Percentiles rank a stretch among this genome's conserved stretches.
phyloP scores from a whole-genome alignment of 2,797 vertebrate species.

The Diplodus sargus region DNA sequence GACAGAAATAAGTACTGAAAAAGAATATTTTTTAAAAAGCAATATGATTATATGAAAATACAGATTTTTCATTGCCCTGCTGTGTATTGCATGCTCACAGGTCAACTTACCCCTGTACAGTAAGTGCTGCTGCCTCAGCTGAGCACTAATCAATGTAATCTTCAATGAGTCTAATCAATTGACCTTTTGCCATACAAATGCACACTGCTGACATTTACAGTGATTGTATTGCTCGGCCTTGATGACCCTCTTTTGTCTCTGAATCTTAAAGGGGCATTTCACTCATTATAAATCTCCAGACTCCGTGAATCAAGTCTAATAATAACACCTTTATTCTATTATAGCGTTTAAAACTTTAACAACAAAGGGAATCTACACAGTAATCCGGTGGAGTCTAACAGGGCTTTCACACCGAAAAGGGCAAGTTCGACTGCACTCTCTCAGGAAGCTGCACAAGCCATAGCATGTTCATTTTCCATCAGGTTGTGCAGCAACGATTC shows the following conservation, averaged over 20 bases:
- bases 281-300: conserved; percentile 31
- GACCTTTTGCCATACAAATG: conserved; percentile 63
- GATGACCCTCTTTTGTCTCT: conserved; percentile 50
- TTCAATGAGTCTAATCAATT: conserved; percentile 67
- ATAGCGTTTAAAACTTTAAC: background rate
- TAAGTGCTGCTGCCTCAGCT: conserved; percentile 42
- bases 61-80: conserved; percentile 5
- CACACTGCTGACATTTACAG: conserved; percentile 62
- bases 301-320: background rate
- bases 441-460: background rate
- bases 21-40: background rate
- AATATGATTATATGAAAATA: background rate
- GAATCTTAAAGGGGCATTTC: conserved; percentile 43
- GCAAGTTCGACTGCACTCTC: background rate
- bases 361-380: too few species aligned
- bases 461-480: background rate
- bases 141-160: conserved; percentile 67
- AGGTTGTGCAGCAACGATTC: background rate
- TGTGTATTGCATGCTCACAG: conserved; percentile 28
- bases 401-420: background rate
- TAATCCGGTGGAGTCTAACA: background rate
- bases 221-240: conserved; percentile 52
- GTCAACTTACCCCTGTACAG: conserved; percentile 32
- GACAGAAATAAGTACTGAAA: background rate
- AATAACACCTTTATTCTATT: background rate